Percentiles rank a stretch among this genome's conserved stretches.
phyloP scores from a whole-genome alignment of 2,113 vertebrate species.

The Siniperca knerii region DNA sequence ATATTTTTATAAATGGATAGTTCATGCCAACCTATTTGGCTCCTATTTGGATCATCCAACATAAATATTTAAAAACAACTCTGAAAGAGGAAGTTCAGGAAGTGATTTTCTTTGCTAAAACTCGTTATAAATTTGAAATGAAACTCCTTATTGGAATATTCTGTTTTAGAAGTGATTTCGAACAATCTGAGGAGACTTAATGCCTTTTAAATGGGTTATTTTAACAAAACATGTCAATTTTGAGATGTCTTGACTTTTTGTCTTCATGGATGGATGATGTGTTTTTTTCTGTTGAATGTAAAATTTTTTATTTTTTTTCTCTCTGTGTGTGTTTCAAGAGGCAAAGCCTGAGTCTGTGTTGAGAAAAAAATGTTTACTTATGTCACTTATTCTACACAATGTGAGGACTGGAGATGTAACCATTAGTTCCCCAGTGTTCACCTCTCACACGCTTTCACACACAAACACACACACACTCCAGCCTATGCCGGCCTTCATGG shows the following conservation, averaged over 20 bases:
- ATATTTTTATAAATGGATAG: background rate
- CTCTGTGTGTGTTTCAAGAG: slow-evolving; percentile 13
- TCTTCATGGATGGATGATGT: no score
- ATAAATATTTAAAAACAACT: background rate
- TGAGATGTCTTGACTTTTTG: no score
- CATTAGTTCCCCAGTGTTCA: slow-evolving; percentile 41
- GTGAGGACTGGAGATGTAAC: slow-evolving; percentile 24
- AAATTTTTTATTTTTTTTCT: background rate
- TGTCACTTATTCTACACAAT: slow-evolving; percentile 11
- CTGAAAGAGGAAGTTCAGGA: background rate
- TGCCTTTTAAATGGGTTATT: slow-evolving; percentile 18
- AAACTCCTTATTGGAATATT: background rate
- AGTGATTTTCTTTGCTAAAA: background rate
- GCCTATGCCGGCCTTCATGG: background rate
- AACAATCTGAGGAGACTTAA: background rate
- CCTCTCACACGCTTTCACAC: slow-evolving; percentile 6
- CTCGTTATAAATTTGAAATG: background rate
- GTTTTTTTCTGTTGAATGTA: slow-evolving; percentile 39
- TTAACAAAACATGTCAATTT: background rate
- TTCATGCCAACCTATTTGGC: background rate
- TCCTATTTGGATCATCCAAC: background rate
- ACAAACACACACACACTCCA: slow-evolving; percentile 10
- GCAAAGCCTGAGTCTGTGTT: background rate
- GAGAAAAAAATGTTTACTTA: background rate
- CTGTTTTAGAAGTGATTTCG: slow-evolving; percentile 11